Base-by-base conservation (phyloP, 2,888 invertebrate genomes). In the Alloscopus bannaensis region DNA sequence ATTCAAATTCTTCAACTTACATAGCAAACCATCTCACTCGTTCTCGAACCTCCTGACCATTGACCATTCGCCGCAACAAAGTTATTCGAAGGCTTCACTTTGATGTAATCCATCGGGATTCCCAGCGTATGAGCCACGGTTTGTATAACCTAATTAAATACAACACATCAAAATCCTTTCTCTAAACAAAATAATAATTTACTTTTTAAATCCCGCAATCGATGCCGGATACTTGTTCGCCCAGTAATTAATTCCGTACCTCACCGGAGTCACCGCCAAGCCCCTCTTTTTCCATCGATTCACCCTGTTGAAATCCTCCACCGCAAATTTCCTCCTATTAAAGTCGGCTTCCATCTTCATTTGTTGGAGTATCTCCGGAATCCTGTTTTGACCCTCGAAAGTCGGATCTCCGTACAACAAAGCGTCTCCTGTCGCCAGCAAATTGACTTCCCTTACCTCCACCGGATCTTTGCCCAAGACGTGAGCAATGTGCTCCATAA, bases 261-360 rank as follows among this genome's bases (percentile, higher is more conserved):
- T 22, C 6, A 77, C 91, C 2, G 93, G 91, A 11, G 92, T 90
- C 4, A 94, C 87, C 2, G 87, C 86, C 55, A 89, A 57, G 1
- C 88, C 96, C 42, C 91, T 91, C 87, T 96, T 96, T 86, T 91
- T 93, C 95, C 95, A 96, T 28, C 94, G 90, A 88, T 95, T 94
- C 11, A n/a, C 72, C 84, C 83, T 88, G 86, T 87, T 86, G 70
- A 85, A 87, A 29, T 18, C 86, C 70, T 69, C 81, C 20, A 87
- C 57, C 2, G 84, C 82, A 3, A 76, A 62, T 65, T 86, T 83
- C 26, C 89, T 86, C 4, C 82, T 80, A 11, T 80, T 81, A 59
- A 87, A 86, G 3, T 87, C 84, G n/a, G 87, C 86, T 1, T 86
- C 85, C 2, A 83, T 69, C 59, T 84, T 85, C 42, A 88, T 75